A percentile compares a stretch with the other conserved stretches of the same genome.
phyloP scores from a whole-genome alignment of 2,797 vertebrate species.

The Trichosurus vulpecula region DNA sequence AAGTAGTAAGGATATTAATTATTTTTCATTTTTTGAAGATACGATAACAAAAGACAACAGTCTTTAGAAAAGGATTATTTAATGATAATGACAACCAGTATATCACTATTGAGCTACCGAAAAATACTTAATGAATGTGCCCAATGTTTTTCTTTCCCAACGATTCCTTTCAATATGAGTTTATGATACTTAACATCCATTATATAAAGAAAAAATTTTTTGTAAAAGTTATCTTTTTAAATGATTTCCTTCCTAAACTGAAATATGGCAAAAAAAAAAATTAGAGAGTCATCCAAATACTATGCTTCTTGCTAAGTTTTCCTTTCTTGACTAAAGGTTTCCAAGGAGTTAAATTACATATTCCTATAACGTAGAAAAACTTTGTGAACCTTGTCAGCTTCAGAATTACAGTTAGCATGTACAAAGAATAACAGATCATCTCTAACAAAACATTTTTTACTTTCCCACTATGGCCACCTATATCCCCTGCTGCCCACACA shows the following conservation, averaged over 20 bases:
- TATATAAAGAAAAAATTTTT: not conserved
- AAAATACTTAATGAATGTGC: conserved; percentile 26
- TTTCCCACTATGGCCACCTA: not conserved
- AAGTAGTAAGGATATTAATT: conserved; percentile 21
- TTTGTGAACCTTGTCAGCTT: conserved; percentile 21
- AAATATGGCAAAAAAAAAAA: conserved; percentile 42
- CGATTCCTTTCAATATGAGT: conserved; percentile 11
- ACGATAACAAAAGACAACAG: conserved; percentile 26
- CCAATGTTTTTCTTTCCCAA: conserved; percentile 13
- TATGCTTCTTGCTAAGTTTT: not conserved
- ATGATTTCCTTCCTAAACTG: conserved; percentile 28
- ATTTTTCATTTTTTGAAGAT: conserved; percentile 45
- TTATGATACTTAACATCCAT: conserved; percentile 30
- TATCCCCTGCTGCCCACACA: conserved; percentile 55
- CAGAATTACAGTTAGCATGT: not conserved
- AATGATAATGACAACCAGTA: not conserved
- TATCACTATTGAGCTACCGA: conserved; percentile 7
- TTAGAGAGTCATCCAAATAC: not conserved
- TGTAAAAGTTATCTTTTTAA: conserved; percentile 51
- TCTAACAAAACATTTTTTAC: conserved; percentile 39
- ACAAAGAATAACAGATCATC: conserved; percentile 5
- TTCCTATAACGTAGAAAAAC: not conserved
- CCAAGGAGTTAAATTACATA: conserved; percentile 5
- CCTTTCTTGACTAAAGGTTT: not conserved
- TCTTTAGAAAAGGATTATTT: conserved; percentile 7